Base-by-base conservation (phyloP, 2,113 vertebrate genomes). In the Pelvicachromis taeniatus region DNA sequence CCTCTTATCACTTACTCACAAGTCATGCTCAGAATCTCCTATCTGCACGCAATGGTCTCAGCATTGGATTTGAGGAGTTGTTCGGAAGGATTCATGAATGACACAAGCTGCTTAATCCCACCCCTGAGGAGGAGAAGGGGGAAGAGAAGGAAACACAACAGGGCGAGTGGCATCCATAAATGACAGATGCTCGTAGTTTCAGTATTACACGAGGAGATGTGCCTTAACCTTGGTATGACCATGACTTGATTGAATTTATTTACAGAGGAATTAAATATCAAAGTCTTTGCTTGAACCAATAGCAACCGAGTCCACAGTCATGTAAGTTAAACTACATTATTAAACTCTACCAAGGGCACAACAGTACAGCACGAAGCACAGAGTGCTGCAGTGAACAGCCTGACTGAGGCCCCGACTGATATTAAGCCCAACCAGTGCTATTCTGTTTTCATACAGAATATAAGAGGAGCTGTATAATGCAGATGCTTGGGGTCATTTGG, bases 311-410 rank as follows among this genome's bases (percentile, higher is more conserved):
- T 86, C 63, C 75, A 52, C 19, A 70, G 31, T 12, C 77, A 33
- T 29, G 50, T 33, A 68, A 59, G 85, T 73, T 75, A 52, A 52
- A 75, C 17, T 48, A 53, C 38, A 58, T 40, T 13, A 79, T 29
- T 80, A 52, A 63, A 65, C 77, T 59, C 68, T 40, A 84, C 82
- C 92, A 88, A 91, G 90, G 81, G 53, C 81, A 53, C 31, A 9
- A 23, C 7, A 14, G 19, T 17, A 3, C 35, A 75, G 13, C 42
- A 42, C 29, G 23, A 48, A 17, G 14, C 42, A 48, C 4, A 52
- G 14, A 73, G 16, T 19, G 26, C 45, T n/a, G 7, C 31, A 33
- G 10, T 1, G 3, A 33, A 52, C 26, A 75, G 10, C 26, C 26
- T n/a, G 45, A 75, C 26, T 50, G 42, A n/a, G 23, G 29, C 5